phyloP scores from a whole-genome alignment of 30 jellyfish, hydroid and myxozoan species.

The Aurelia coerulea region DNA sequence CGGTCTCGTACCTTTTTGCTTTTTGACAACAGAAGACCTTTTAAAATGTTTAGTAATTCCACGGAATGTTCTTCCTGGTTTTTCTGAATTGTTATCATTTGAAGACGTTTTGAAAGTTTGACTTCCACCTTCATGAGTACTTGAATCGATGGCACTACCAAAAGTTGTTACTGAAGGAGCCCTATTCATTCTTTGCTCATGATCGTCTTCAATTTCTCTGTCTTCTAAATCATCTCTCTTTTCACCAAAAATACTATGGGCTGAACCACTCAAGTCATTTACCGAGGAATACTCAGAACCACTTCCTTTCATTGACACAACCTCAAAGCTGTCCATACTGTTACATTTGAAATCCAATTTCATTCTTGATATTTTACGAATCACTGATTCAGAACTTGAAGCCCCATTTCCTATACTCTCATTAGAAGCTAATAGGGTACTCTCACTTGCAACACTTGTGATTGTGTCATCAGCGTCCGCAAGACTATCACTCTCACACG shows the following conservation, averaged over 20 bases:
- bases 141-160: slow-evolving; percentile 77
- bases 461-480: slow-evolving; percentile 59
- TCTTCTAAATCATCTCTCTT: slow-evolving; percentile 5
- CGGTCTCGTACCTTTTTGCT: slow-evolving; percentile 4
- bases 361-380: neutral
- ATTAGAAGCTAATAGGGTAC: slow-evolving; percentile 83
- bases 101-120: slow-evolving; percentile 6
- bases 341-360: neutral
- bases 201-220: neutral
- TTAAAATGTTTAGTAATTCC: slow-evolving; percentile 14
- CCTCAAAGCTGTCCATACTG: slow-evolving; percentile 57
- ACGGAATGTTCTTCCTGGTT: neutral
- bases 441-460: slow-evolving; percentile 68
- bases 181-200: neutral
- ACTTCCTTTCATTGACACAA: slow-evolving; percentile 59
- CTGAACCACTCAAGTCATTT: slow-evolving; percentile 18
- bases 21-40: neutral
- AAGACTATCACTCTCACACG: slow-evolving; percentile 66
- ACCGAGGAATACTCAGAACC: slow-evolving; percentile 64
- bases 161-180: slow-evolving; percentile 84
- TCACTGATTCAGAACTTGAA: neutral
- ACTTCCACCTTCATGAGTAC: slow-evolving; percentile 38
- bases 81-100: neutral
- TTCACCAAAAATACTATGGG: slow-evolving; percentile 8
- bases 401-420: slow-evolving; percentile 67